These are phyloP conservation scores for Scomberomorus guttatus DNA, from an alignment of 2,797 vertebrate genomes.

Conservation along the genomic window DNA sequence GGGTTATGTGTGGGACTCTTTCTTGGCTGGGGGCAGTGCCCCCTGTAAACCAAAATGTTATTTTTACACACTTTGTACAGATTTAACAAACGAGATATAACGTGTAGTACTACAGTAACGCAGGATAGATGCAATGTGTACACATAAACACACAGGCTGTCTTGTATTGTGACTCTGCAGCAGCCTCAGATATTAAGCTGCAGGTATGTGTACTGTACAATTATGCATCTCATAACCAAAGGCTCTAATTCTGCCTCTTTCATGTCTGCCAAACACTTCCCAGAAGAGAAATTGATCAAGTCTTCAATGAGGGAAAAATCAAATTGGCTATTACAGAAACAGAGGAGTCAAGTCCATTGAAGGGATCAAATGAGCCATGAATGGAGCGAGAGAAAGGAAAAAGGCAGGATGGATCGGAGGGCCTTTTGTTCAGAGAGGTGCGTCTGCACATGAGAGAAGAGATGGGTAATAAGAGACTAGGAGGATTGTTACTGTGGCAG, in stretches of 20 bases:
- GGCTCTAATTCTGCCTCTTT: constrained; percentile 65
- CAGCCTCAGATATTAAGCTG: constrained; percentile 35
- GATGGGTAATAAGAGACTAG: constrained; percentile 79
- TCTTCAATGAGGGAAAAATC: constrained; percentile 81
- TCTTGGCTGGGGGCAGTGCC: too few species aligned
- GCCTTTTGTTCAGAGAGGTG: constrained; percentile 74
- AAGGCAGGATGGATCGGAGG: constrained; percentile 70
- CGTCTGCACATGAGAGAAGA: constrained; percentile 69
- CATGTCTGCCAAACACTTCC: constrained; percentile 72
- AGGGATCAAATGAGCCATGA: constrained; percentile 82
- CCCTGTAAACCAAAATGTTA: too few species aligned
- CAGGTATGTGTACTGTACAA: constrained; percentile 26
- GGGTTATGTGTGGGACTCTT: too few species aligned
- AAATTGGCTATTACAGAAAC: constrained; percentile 84
- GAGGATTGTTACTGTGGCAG: constrained; percentile 82
- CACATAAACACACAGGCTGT: constrained; percentile 26
- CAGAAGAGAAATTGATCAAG: constrained; percentile 82
- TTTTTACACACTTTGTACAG: too few species aligned
- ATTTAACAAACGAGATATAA: too few species aligned
- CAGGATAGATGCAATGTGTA: constrained; percentile 13
- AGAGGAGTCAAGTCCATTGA: constrained; percentile 79
- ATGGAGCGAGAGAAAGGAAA: constrained; percentile 68
- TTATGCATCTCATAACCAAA: constrained; percentile 59
- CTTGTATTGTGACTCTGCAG: constrained; percentile 10
- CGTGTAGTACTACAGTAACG: background rate